Evolutionary conservation across 2,797 vertebrate species (phyloP).

Genomic region (Sardinella longiceps): DNA sequence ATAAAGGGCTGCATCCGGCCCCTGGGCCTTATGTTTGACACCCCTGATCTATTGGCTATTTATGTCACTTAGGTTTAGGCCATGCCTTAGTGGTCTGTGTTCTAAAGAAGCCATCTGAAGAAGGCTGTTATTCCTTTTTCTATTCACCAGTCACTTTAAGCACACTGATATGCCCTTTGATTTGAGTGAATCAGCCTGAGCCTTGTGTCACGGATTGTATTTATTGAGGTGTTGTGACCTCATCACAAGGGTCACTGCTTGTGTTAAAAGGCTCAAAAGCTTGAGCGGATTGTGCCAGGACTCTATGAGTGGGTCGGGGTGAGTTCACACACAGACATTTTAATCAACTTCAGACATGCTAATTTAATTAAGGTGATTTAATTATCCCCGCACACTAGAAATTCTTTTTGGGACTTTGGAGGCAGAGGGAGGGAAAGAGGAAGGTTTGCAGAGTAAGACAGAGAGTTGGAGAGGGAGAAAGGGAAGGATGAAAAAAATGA

Average conservation of each 20-base stretch:
- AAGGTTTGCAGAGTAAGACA: neutral
- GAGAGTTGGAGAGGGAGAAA: neutral
- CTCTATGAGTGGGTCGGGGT: neutral
- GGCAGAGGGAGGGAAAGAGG: neutral
- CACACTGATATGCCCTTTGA: neutral
- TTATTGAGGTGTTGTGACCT: slow-evolving; percentile 7
- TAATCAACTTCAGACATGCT: neutral
- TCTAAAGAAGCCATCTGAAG: neutral
- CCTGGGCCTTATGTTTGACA: too few relatives aligned
- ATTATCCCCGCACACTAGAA: neutral
- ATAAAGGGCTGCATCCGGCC: too few relatives aligned
- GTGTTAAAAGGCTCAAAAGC: neutral
- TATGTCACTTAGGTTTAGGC: neutral
- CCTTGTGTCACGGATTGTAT: neutral
- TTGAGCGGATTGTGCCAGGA: neutral
- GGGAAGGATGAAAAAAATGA: neutral
- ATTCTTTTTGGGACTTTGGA: neutral
- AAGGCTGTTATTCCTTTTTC: neutral
- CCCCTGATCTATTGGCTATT: neutral
- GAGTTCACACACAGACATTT: slow-evolving; percentile 6
- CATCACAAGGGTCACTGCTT: neutral
- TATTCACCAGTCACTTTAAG: neutral
- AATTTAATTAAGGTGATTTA: neutral
- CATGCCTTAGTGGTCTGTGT: neutral
- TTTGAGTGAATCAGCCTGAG: neutral